Evolutionary conservation across 1,140 invertebrate species (phyloP), one percentile per base, ranked within the genome.

Genomic region (Dryas iulia): DNA sequence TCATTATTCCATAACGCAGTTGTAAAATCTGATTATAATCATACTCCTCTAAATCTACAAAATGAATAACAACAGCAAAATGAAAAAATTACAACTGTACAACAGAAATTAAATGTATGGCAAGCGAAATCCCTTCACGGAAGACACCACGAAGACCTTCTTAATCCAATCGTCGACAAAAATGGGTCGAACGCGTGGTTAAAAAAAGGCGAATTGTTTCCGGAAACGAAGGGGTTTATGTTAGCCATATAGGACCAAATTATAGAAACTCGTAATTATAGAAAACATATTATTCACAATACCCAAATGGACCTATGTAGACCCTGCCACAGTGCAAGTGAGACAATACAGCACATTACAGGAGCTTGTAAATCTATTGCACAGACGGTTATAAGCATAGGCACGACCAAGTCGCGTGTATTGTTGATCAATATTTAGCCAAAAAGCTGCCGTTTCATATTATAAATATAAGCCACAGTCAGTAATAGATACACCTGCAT

Each of bases 151-250:
- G 26, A 14, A 7, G 53, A 68, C 56, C 8, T 70, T 14, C 18
- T 39, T 23, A n/a, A n/a, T n/a, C n/a, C n/a, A n/a, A n/a, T n/a
- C n/a, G 63, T 69, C 47, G 68, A 74, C n/a, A 62, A 59, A 61
- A n/a, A 12, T n/a, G 54, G 54, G 47, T 74, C 72, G 30, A 74
- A 74, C 65, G 66, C 25, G 30, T 74, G 69, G 65, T 59, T 71
- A 0, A 47, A n/a, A 11, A 26, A 14, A 14, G 65, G 70, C 3
- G 70, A 59, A 30, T 47, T 72, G 6, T 73, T 73, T 52, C 64
- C 70, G 5, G 70, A 71, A 35, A 71, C 69, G 1, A 63, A 71
- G 62, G 63, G 58, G 1, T 68, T 68, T 21, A 72, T 72, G 35
- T 30, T 64, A n/a, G 66, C 71, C 0, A 69, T 73, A 26, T 62